phyloP scores from a whole-genome alignment of 64 coral and sea anemone species.

The Astreopora myriophthalma region DNA sequence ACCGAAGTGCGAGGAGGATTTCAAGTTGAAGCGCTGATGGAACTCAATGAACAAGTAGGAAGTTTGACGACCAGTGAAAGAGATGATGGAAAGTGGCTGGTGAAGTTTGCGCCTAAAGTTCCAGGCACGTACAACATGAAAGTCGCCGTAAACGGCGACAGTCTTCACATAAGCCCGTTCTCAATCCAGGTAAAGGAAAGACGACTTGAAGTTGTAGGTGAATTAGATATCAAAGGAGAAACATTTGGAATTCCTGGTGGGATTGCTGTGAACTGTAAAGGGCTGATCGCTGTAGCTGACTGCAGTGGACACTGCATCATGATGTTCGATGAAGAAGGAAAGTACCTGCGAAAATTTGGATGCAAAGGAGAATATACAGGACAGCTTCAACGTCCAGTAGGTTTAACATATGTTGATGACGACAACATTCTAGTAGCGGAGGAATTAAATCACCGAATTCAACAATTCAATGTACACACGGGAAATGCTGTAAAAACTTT shows the following conservation, averaged over 20 bases:
- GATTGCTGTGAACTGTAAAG: neutral
- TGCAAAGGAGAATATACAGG: neutral
- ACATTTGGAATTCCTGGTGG: neutral
- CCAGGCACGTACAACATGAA: neutral
- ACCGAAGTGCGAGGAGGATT: neutral
- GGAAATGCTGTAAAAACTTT: neutral
- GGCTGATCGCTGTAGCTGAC: neutral
- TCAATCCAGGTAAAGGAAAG: neutral
- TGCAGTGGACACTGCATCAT: neutral
- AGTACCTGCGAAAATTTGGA: neutral
- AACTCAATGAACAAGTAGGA: neutral
- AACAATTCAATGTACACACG: neutral
- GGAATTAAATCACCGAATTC: neutral
- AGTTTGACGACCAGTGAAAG: neutral
- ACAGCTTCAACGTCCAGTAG: neutral
- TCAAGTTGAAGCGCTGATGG: neutral
- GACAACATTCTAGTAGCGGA: slow-evolving; percentile 19
- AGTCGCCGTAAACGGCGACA: neutral
- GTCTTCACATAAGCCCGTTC: neutral
- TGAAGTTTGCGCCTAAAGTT: neutral
- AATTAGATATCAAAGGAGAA: neutral
- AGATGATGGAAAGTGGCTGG: neutral
- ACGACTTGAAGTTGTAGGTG: slow-evolving; percentile 1
- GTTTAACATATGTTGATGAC: slow-evolving; percentile 25
- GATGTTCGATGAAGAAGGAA: neutral